Evolutionary conservation across 1,140 invertebrate species (phyloP).

Genomic region (Brachionus asplanchnoidis): DNA sequence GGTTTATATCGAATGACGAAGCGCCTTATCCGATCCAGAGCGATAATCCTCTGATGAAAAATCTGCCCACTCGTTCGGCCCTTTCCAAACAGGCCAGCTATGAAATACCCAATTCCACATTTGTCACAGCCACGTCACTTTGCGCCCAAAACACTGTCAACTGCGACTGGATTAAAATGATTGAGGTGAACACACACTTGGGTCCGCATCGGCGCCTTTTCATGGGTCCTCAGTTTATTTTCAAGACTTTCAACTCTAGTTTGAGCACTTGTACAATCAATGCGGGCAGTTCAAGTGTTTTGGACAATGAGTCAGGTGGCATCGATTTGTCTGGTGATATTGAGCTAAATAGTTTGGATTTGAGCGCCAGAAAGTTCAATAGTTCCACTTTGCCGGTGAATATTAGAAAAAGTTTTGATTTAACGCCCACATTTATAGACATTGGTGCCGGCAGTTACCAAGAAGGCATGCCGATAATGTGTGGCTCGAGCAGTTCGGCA

Average conservation of each 20-base stretch:
- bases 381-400: not conserved
- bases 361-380: not conserved
- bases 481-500: not conserved
- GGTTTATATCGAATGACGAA: slow-evolving; percentile 46
- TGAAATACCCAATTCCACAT: not conserved
- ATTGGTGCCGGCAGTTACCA: slow-evolving; percentile 29
- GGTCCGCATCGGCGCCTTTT: slow-evolving; percentile 85
- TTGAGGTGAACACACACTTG: slow-evolving; percentile 88
- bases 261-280: not conserved
- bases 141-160: not conserved
- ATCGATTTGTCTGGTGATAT: slow-evolving; percentile 13
- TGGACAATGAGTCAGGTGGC: not conserved
- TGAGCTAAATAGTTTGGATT: slow-evolving; percentile 24
- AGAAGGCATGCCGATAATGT: slow-evolving; percentile 32
- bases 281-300: not conserved
- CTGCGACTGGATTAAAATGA: slow-evolving; percentile 32
- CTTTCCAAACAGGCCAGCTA: slow-evolving; percentile 14
- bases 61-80: not conserved
- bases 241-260: slow-evolving; percentile 52
- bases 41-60: not conserved
- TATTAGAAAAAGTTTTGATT: slow-evolving; percentile 15
- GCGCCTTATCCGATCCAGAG: not conserved
- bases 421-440: slow-evolving; percentile 29
- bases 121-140: not conserved
- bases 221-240: slow-evolving; percentile 98